These are phyloP conservation scores for zebrafish (Danio rerio) DNA, from an alignment of 2,113 vertebrate species.

Conservation along the genomic window GRCz12tu NC_133182.1:73714001-73714500, in stretches of 20 bases:
- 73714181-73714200: constrained; percentile 29
- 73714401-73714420: too few species aligned
- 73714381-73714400: too few species aligned
- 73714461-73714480: too few species aligned
- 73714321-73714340: too few species aligned
- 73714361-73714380: too few species aligned
- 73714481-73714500: too few species aligned
- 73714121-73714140: constrained; percentile 24
- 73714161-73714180: constrained; percentile 27
- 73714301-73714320: not conserved
- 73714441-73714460: too few species aligned
- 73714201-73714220: not conserved
- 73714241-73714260: constrained; percentile 4
- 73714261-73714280: not conserved
- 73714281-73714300: not conserved
- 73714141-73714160: constrained; percentile 32
- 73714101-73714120: constrained; percentile 33
- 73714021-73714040: constrained; percentile 64
- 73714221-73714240: not conserved
- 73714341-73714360: too few species aligned
- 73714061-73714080: constrained; percentile 18
- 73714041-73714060: constrained; percentile 11
- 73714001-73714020: constrained; percentile 66
- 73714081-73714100: constrained; percentile 31
- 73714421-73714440: too few species aligned